Evolutionary conservation across 2,797 vertebrate species (phyloP), one percentile per base, ranked within the genome.

Genomic region (Pelochelys cantorii): DNA sequence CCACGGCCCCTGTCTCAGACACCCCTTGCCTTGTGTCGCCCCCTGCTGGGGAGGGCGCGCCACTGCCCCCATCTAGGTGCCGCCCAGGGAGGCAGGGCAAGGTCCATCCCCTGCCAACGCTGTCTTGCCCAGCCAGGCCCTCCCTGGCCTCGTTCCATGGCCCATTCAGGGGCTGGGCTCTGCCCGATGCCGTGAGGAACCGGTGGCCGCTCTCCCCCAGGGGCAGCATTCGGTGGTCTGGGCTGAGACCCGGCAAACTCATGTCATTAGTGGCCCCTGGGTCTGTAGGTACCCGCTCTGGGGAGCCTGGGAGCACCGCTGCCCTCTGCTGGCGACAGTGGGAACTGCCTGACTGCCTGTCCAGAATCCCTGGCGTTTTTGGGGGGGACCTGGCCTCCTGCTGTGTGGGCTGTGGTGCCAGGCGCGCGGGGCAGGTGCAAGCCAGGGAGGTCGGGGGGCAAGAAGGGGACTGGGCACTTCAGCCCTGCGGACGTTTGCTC

Each of bases 221-320:
- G 62, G 31, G 65, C 4, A 10, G n/a, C n/a, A 22, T 22, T 18
- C 17, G n/a, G 57, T 17, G 3, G 15, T 10, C 17, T 20, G 77
- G 27, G 23, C 13, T 54, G 81, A 60, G 74, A 55, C 78, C 12
- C 13, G 25, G 54, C 65, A 65, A 34, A 9, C 11, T 74, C 1
- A 0, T 68, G 85, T 83, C 18, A 3, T 4, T 6, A 7, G 5
- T 71, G n/a, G 65, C 65, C 65, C 11, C n/a, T 68, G 31, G 62
- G 62, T 4, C 5, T 7, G 4, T 7, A 18, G 7, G 31, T 13
- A 31, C 31, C 9, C 6, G 31, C 15, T 20, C 5, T 31, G n/a
- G 18, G 20, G 65, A 34, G 65, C 10, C n/a, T 68, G 65, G n/a
- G 65, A 20, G n/a, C 65, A 2, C n/a, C 1, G n/a, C 65, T 37